Evolutionary conservation across 1,140 invertebrate species (phyloP), one percentile per base, ranked within the genome.

Genomic region (Drosophila cardini): DNA sequence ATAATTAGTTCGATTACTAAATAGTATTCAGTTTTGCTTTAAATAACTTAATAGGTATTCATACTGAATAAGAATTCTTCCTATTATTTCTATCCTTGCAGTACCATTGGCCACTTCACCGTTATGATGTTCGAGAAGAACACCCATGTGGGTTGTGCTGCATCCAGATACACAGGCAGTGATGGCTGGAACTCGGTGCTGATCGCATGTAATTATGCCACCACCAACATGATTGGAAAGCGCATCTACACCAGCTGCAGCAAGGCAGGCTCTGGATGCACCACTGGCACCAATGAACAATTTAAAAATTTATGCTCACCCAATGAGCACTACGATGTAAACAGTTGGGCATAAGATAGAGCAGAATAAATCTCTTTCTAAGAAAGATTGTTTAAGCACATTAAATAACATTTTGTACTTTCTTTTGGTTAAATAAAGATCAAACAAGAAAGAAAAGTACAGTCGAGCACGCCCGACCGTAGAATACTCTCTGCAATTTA

Each of bases 61-160:
- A 16, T 2, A 15, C 2, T 4, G 10, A 6, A 1, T 1, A 1
- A 0, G 2, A n/a, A 6, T 0, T 1, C 13, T 34, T 34, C 15
- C 16, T 26, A 0, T 15, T 6, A 36, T 9, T 16, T 13, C 57
- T 11, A n/a, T 46, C 0, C 18, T 0, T n/a, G 1, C 21, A 84
- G 81, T 0, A 61, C 72, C 40, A 86, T 90, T 71, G 86, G 82
- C 4, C 87, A 90, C 52, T 90, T 90, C 30, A 90, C 87, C 1
- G 80, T 87, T 4, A 80, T 90, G 79, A 73, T 90, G 50, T 76
- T 74, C 34, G 87, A 90, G 53, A 55, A 50, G 48, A 86, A 86
- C 32, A 73, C 72, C 6, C 71, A 60, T 1, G 9, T 90, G 40
- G 87, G 87, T 5, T 90, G 87, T 40, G 86, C 86, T 2, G 80